A percentile compares a stretch with the other conserved stretches of the same genome.
These are phyloP conservation scores for Plagodis dolabraria DNA, from an alignment of 2,888 invertebrate genomes.

Conservation along the genomic window DNA sequence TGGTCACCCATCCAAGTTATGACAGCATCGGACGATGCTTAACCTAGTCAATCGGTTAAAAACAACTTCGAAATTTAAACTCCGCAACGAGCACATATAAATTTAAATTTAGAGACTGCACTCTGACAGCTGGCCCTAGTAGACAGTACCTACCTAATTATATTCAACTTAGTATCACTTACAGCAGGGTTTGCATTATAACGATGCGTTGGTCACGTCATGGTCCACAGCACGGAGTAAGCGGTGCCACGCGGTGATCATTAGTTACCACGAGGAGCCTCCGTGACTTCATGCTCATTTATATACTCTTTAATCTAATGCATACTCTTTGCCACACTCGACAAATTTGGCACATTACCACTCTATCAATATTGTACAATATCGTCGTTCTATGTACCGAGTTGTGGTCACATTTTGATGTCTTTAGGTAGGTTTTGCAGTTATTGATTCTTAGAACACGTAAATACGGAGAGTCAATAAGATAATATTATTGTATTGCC, in stretches of 20 bases:
- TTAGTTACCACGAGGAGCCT: not conserved
- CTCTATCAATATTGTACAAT: constrained; percentile 9
- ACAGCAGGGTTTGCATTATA: too few relatives aligned
- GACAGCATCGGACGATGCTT: too few relatives aligned
- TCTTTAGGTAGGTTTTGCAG: not conserved
- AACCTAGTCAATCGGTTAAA: too few relatives aligned
- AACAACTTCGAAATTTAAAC: too few relatives aligned
- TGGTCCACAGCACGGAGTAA: not conserved
- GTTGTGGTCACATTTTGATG: constrained; percentile 4
- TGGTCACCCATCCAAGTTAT: too few relatives aligned
- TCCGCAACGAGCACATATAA: too few relatives aligned
- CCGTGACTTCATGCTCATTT: constrained; percentile 3
- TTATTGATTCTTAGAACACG: not conserved
- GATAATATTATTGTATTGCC: not conserved
- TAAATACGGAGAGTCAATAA: not conserved
- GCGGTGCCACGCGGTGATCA: not conserved
- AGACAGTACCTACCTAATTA: too few relatives aligned
- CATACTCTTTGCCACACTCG: constrained; percentile 1
- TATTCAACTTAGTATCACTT: too few relatives aligned
- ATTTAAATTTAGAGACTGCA: too few relatives aligned
- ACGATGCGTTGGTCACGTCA: not conserved
- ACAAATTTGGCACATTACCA: constrained; percentile 9
- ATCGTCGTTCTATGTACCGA: not conserved
- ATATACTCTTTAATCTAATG: not conserved
- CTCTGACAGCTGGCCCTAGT: too few relatives aligned